phyloP scores from a whole-genome alignment of 2,797 vertebrate species.

The Merluccius polli region DNA sequence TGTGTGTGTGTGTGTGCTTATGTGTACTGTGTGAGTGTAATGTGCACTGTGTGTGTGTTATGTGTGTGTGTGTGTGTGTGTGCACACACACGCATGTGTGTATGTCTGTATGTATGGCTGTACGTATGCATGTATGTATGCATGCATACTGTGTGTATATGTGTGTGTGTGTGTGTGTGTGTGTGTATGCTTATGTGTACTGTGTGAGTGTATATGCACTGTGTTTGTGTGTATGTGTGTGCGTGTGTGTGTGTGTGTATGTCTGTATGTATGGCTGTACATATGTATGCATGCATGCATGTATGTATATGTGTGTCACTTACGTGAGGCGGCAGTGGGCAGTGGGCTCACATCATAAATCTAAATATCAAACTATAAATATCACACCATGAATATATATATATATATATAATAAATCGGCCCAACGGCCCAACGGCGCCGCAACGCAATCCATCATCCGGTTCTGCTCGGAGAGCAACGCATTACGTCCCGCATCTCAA shows the following conservation, averaged over 20 bases:
- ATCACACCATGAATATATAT: constrained; percentile 65
- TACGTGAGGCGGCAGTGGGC: constrained; percentile 54
- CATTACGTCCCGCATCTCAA: constrained; percentile 36
- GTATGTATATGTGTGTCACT: constrained; percentile 39
- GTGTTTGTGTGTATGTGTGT: constrained; percentile 17
- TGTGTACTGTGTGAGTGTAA: too few species aligned
- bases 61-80: neutral
- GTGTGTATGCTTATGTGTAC: constrained; percentile 31
- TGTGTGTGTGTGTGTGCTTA: constrained; percentile 4
- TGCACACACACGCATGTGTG: neutral
- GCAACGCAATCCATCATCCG: constrained; percentile 62
- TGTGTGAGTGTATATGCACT: neutral
- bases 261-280: constrained; percentile 21
- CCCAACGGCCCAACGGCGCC: constrained; percentile 48
- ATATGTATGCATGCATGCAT: constrained; percentile 9
- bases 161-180: neutral
- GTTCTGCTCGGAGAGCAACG: constrained; percentile 51
- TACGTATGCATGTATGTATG: constrained; percentile 31
- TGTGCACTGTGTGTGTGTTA: too few species aligned
- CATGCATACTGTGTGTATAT: too few species aligned
- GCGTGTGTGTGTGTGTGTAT: neutral
- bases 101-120: neutral
- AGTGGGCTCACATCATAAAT: constrained; percentile 59
- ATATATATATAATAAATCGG: constrained; percentile 64
- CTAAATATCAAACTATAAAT: constrained; percentile 66